Evolutionary conservation across 2,797 vertebrate genomes (phyloP), one percentile per base, ranked within the genome.

Genomic region (Coregonus ussuriensis): DNA sequence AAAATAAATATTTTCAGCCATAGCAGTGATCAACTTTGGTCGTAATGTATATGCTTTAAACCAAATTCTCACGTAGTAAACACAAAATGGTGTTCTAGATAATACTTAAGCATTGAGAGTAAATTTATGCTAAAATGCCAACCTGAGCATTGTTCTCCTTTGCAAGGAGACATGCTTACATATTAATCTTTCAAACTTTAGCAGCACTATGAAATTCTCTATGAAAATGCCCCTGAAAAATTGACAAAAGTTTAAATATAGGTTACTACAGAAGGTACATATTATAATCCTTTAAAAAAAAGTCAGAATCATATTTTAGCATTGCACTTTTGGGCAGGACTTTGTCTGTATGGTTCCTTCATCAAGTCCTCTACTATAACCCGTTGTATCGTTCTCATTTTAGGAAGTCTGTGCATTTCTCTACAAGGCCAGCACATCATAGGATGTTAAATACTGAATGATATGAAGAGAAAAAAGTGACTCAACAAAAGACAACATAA

Each of bases 21-120:
- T 93, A 93, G 92, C 93, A 93, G 92, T 93, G 93, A 92, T 93
- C 91, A 93, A 92, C 93, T 93, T 93, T 93, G 93, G 93, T 93
- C 92, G 93, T 91, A 92, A 91, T 90, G 92, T 92, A 93, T 91
- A 93, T 91, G 91, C 90, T 92, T 93, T 91, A 91, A 92, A 93
- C 59, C 59, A 93, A 91, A 92, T 91, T 93, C 93, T 91, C 93
- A 89, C 92, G 91, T 91, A 88, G 89, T 89, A 90, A 92, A 92
- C 91, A 92, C 89, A 88, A 89, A 91, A 89, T 90, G 89, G 92
- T 35, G 89, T 59, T 70, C 88, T 85, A 90, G 89, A 91, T 83
- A 80, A 68, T 69, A 85, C 76, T 85, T 87, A 86, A 83, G 89
- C 90, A 78, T 85, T 76, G 79, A 83, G 83, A 89, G 88, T 83